These are phyloP conservation scores for Semotilus atromaculatus DNA, from an alignment of 2,797 vertebrate genomes.

Conservation along the genomic window DNA sequence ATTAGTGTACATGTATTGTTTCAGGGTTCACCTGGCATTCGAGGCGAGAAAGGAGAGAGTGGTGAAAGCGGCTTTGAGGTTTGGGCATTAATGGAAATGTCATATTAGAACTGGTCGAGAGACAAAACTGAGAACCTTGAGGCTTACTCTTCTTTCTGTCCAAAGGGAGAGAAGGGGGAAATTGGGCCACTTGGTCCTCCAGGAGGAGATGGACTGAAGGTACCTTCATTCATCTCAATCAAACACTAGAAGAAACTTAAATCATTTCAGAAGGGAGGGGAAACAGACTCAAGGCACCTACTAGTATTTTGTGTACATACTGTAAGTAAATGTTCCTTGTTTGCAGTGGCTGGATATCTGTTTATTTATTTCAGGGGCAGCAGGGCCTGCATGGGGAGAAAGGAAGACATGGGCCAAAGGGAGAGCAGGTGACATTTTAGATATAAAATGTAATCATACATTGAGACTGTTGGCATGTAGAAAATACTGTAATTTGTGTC, in stretches of 20 bases:
- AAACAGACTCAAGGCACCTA: neutral
- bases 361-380: constrained; percentile 73
- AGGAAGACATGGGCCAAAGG: constrained; percentile 75
- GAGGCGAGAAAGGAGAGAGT: constrained; percentile 71
- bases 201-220: constrained; percentile 81
- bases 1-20: neutral
- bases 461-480: neutral
- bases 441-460: neutral
- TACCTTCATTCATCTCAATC: constrained; percentile 46
- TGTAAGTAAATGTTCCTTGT: neutral
- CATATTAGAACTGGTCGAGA: neutral
- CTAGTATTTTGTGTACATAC: neutral
- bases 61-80: constrained; percentile 78
- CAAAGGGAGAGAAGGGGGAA: constrained; percentile 78
- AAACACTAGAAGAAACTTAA: neutral
- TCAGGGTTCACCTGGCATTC: constrained; percentile 77
- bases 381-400: constrained; percentile 68
- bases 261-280: neutral
- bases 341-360: neutral
- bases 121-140: constrained; percentile 27
- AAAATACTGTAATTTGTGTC: constrained; percentile 27
- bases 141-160: constrained; percentile 33
- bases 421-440: constrained; percentile 77
- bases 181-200: constrained; percentile 72
- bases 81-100: constrained; percentile 18